Evolutionary conservation across 2,797 vertebrate genomes (phyloP).

Genomic region (Tadarida brasiliensis): DNA sequence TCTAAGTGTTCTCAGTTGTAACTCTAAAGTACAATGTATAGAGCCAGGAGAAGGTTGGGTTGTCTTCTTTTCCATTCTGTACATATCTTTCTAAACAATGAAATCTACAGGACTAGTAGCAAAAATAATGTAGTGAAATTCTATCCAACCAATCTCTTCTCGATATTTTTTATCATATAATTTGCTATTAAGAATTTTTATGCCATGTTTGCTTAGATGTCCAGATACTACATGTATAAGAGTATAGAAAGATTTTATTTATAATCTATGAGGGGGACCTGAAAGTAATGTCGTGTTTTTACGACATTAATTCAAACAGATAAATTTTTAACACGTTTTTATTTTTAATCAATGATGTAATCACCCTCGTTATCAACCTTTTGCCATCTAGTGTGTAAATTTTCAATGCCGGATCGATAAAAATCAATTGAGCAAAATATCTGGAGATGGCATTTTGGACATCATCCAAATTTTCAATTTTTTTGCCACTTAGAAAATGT

Average conservation of each 20-base stretch:
- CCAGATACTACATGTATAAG: not conserved
- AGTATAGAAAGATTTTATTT: not conserved
- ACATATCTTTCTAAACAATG: not conserved
- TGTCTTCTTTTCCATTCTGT: not conserved
- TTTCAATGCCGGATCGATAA: no score
- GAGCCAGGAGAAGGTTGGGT: not conserved
- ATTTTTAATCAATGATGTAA: no score
- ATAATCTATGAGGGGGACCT: not conserved
- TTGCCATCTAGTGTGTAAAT: no score
- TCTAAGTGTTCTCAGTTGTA: not conserved
- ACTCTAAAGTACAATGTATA: not conserved
- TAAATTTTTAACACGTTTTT: no score
- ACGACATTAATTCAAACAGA: no score
- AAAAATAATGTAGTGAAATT: slow-evolving; percentile 15
- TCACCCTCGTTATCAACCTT: no score
- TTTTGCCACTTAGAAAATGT: no score
- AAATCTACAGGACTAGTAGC: not conserved
- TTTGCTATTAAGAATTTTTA: not conserved
- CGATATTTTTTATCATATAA: not conserved
- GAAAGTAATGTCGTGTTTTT: no score
- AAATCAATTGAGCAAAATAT: no score
- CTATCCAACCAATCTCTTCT: not conserved
- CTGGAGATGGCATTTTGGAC: no score
- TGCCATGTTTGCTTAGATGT: not conserved
- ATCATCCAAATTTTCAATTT: no score